A percentile compares a stretch with the other conserved stretches of the same genome.
Evolutionary conservation across 2,113 vertebrate genomes (phyloP).

Genomic region (Daubentonia madagascariensis): DNA sequence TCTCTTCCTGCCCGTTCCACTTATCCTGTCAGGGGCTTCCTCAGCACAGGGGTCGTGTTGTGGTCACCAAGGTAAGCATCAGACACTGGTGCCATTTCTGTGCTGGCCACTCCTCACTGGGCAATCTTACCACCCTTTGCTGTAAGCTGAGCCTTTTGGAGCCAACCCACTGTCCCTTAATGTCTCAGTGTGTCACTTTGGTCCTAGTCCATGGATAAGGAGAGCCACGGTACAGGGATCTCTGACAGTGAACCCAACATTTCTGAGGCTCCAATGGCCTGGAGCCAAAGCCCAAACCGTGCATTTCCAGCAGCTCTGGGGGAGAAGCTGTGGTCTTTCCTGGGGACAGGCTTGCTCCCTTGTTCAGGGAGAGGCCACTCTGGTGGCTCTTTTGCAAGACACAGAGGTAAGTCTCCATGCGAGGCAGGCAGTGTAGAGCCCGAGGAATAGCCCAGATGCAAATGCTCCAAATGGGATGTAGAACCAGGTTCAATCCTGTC

Average conservation of each 20-base stretch:
- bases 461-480: rapidly evolving
- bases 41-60: background rate
- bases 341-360: background rate
- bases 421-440: rapidly evolving
- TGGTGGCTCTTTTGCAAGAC: background rate
- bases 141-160: background rate
- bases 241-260: background rate
- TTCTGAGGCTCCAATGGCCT: background rate
- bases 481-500: background rate
- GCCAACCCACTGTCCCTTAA: background rate
- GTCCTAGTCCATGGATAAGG: background rate
- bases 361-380: background rate
- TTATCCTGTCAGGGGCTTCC: background rate
- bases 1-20: background rate
- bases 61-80: background rate
- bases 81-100: rapidly evolving
- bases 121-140: background rate
- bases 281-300: background rate
- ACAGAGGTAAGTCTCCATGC: background rate
- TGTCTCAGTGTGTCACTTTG: background rate
- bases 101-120: background rate
- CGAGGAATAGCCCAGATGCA: background rate
- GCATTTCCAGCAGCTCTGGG: background rate
- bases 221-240: background rate
- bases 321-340: background rate